Percentiles rank a stretch among this genome's conserved stretches.
phyloP scores from a whole-genome alignment of 2,113 vertebrate genomes.

The Rallus limicola region DNA sequence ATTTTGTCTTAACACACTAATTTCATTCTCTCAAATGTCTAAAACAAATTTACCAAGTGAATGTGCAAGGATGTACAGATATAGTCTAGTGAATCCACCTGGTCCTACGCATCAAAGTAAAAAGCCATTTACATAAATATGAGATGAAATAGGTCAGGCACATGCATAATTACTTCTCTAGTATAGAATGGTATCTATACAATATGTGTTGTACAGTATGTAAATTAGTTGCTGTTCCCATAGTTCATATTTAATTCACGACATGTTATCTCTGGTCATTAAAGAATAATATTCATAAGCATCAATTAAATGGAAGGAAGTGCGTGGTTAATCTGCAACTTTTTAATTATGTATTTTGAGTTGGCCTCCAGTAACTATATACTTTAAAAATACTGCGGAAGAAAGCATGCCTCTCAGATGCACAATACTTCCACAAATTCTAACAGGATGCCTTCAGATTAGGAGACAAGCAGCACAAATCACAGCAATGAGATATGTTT shows the following conservation, averaged over 20 bases:
- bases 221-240: neutral
- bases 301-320: constrained; percentile 7
- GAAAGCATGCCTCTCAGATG: neutral
- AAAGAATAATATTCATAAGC: constrained; percentile 23
- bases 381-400: neutral
- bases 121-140: neutral
- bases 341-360: constrained; percentile 9
- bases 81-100: neutral
- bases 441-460: neutral
- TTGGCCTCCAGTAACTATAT: neutral
- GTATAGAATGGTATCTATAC: neutral
- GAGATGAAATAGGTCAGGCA: neutral
- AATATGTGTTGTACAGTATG: neutral
- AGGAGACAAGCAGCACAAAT: neutral
- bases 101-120: neutral
- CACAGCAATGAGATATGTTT: neutral
- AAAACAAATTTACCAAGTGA: neutral
- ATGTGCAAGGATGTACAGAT: neutral
- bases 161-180: neutral
- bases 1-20: neutral
- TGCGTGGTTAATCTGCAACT: neutral
- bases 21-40: neutral
- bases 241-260: constrained; percentile 22
- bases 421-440: neutral
- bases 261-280: neutral